Percentiles rank a stretch among this genome's conserved stretches.
These are phyloP conservation scores for Phortica okadai DNA, from an alignment of 2,888 invertebrate species.

Conservation along the genomic window DNA sequence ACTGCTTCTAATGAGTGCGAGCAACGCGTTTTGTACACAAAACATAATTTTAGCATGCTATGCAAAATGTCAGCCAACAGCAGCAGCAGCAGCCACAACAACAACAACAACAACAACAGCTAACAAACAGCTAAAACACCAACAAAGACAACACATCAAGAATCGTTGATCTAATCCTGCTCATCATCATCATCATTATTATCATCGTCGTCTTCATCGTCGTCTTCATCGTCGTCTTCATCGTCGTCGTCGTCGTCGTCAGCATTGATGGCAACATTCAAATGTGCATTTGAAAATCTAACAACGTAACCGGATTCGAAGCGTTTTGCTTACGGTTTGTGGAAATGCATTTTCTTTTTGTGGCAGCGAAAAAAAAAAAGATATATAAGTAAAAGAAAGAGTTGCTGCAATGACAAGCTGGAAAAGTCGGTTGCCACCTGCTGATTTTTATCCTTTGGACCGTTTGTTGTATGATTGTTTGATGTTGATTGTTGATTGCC, in stretches of 20 bases:
- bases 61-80: constrained; percentile 31
- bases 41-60: constrained; percentile 66
- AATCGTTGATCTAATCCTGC: constrained; percentile 62
- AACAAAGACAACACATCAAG: constrained; percentile 48
- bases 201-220: constrained; percentile 47
- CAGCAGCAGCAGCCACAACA: background rate
- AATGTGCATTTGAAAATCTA: background rate
- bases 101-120: background rate
- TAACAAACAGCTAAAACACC: background rate
- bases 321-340: background rate
- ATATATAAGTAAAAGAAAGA: constrained; percentile 56
- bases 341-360: constrained; percentile 1
- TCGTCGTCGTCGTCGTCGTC: constrained; percentile 49
- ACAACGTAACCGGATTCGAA: background rate
- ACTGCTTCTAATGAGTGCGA: constrained; percentile 61
- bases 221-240: constrained; percentile 66
- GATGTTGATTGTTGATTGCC: constrained; percentile 62
- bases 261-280: constrained; percentile 51
- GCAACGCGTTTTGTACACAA: constrained; percentile 54
- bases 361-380: background rate
- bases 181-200: constrained; percentile 60
- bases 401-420: constrained; percentile 49
- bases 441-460: constrained; percentile 66
- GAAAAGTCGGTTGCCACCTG: constrained; percentile 64
- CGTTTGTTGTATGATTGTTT: constrained; percentile 60